These are phyloP conservation scores for Microtus ochrogaster DNA, from an alignment of 2,113 vertebrate species.

Conservation along the genomic window DNA sequence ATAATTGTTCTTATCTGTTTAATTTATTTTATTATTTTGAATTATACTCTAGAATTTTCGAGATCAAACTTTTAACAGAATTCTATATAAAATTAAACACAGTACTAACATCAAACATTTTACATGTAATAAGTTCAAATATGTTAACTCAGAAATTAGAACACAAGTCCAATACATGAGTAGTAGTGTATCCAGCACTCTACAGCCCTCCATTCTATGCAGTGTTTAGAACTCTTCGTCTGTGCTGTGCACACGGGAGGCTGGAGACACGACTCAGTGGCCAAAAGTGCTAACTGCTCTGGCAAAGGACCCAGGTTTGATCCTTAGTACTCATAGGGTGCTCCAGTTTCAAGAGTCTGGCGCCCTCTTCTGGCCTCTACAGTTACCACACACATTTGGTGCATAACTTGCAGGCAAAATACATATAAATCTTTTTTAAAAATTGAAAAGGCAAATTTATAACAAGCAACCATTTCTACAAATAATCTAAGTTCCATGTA, in stretches of 20 bases:
- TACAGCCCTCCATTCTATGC: background rate
- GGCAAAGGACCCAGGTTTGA: too few species aligned
- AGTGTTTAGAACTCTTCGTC: too few species aligned
- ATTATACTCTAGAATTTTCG: slow-evolving; percentile 5
- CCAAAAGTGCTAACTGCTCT: background rate
- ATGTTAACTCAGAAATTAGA: slow-evolving; percentile 21
- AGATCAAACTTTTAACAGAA: slow-evolving; percentile 47
- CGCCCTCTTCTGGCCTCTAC: background rate
- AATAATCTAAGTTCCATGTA: background rate
- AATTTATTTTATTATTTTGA: slow-evolving; percentile 31
- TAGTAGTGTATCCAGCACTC: background rate
- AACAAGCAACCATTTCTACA: background rate
- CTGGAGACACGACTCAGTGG: background rate
- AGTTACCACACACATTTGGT: background rate
- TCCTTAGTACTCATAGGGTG: background rate
- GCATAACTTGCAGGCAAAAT: background rate
- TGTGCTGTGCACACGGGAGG: background rate
- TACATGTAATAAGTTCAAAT: slow-evolving; percentile 7
- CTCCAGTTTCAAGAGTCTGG: background rate
- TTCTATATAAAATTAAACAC: slow-evolving; percentile 42
- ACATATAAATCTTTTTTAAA: background rate
- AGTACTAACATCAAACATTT: slow-evolving; percentile 17
- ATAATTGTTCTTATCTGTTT: background rate
- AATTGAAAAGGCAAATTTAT: background rate
- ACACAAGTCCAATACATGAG: background rate